Conservation (phyloP, 2,888 invertebrate species). For the Chalcosyrphus nemorum region DNA sequence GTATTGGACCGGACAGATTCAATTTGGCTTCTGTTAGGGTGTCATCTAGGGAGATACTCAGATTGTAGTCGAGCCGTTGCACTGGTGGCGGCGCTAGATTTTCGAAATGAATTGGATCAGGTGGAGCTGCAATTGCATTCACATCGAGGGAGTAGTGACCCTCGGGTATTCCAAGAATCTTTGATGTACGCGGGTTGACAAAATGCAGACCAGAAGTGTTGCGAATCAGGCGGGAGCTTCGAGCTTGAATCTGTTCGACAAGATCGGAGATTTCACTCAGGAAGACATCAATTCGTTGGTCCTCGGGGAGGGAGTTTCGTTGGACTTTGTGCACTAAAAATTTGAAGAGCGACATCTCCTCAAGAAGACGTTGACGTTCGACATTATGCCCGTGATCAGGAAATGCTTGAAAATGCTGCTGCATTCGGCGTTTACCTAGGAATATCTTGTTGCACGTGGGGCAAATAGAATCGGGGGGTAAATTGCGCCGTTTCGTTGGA, state of each 20-base stretch:
- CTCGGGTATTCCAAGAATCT: conserved; percentile 80
- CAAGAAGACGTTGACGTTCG: conserved; percentile 48
- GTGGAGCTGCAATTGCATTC: conserved; percentile 78
- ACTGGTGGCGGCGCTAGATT: conserved; percentile 67
- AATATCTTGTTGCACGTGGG: conserved; percentile 81
- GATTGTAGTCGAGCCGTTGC: conserved; percentile 78
- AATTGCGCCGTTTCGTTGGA: conserved; percentile 73
- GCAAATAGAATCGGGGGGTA: conserved; percentile 79
- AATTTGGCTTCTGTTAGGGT: conserved; percentile 80
- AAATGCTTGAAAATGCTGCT: conserved; percentile 78
- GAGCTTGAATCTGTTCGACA: conserved; percentile 79
- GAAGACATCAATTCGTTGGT: conserved; percentile 80
- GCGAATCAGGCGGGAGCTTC: conserved; percentile 79
- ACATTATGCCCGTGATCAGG: conserved; percentile 77
- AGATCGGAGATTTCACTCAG: conserved; percentile 80
- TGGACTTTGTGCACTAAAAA: conserved; percentile 79
- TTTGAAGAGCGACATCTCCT: conserved; percentile 77
- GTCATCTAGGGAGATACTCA: conserved; percentile 81
- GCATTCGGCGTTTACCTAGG: conserved; percentile 78
- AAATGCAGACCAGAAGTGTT: conserved; percentile 81
- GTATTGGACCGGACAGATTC: conserved; percentile 80
- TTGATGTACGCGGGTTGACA: conserved; percentile 78
- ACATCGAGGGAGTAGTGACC: conserved; percentile 81
- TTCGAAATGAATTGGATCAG: conserved; percentile 75
- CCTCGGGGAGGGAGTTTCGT: conserved; percentile 77